Percentiles rank a stretch among this genome's conserved stretches.
These are phyloP conservation scores for Spongilla lacustris DNA, from an alignment of 37 sponge, comb jelly and placozoan species.

Conservation along the genomic window DNA sequence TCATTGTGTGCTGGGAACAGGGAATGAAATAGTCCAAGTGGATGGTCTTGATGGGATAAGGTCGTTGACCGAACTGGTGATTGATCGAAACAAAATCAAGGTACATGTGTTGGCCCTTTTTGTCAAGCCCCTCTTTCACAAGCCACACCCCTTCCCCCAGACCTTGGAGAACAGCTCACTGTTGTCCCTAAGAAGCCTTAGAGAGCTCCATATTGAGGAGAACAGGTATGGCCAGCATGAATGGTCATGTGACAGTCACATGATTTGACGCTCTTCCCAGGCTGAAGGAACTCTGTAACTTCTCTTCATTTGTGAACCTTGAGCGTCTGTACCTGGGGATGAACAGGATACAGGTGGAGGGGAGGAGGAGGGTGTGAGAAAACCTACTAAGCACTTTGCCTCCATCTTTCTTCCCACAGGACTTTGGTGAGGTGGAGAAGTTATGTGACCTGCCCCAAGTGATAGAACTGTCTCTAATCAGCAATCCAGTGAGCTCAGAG, in stretches of 20 bases:
- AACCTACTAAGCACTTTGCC: neutral
- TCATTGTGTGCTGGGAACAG: conserved; percentile 29
- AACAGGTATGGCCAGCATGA: conserved; percentile 57
- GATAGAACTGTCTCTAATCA: conserved; percentile 86
- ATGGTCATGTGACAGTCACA: neutral
- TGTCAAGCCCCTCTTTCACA: neutral
- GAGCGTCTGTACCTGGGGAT: conserved; percentile 90
- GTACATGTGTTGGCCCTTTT: conserved; percentile 24
- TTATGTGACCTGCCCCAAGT: conserved; percentile 58
- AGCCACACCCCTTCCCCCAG: neutral
- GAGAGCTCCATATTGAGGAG: conserved; percentile 91
- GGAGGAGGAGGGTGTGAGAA: too few species aligned
- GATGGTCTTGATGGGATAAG: conserved; percentile 82
- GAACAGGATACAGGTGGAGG: conserved; percentile 83
- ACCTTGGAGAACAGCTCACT: conserved; percentile 54
- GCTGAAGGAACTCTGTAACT: conserved; percentile 75
- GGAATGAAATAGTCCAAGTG: conserved; percentile 81
- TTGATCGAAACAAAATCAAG: conserved; percentile 96
- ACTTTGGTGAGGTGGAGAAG: conserved; percentile 87
- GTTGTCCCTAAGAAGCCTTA: conserved; percentile 41
- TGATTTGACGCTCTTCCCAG: conserved; percentile 19
- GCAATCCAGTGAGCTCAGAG: conserved; percentile 89
- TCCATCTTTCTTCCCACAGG: conserved; percentile 43
- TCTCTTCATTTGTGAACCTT: conserved; percentile 49
- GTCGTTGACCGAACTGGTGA: conserved; percentile 83